A percentile compares a stretch with the other conserved stretches of the same genome.
Evolutionary conservation across 1,140 invertebrate species (phyloP).

Genomic region (Euwallacea fornicatus): DNA sequence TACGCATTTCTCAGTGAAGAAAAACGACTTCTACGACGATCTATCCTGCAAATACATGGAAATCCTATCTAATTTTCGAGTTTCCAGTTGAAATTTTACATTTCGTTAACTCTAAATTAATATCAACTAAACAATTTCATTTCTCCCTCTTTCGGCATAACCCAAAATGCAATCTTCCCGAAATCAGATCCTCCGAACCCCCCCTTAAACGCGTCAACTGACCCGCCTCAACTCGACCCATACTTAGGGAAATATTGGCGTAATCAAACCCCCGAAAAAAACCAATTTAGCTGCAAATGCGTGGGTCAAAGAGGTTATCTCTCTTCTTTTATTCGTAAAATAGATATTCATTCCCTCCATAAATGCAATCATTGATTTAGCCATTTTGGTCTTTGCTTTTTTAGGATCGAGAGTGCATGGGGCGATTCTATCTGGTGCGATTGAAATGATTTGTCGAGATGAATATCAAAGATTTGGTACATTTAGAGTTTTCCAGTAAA

Average conservation of each 20-base stretch:
- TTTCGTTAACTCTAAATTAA: no score
- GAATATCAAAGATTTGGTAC: neutral
- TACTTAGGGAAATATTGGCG: constrained; percentile 18
- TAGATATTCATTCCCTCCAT: constrained; percentile 32
- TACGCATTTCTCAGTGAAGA: no score
- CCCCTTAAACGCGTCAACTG: no score
- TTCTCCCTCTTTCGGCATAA: no score
- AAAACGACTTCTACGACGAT: no score
- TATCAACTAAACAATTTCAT: no score
- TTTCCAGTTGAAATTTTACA: no score
- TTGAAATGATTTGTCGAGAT: constrained; percentile 4
- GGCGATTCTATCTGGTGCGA: constrained; percentile 20
- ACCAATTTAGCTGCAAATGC: constrained; percentile 28
- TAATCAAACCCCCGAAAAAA: constrained; percentile 26
- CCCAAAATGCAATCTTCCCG: no score
- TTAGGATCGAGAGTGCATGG: neutral
- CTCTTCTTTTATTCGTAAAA: constrained; percentile 23
- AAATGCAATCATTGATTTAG: constrained; percentile 30
- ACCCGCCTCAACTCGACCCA: no score
- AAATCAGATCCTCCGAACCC: no score
- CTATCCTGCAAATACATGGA: no score
- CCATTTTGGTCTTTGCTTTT: constrained; percentile 30
- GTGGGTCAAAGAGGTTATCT: constrained; percentile 30
- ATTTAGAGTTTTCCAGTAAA: neutral
- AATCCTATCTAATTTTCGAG: no score